phyloP scores from a whole-genome alignment of 1,140 invertebrate genomes.

The Drosophila obscura region DNA sequence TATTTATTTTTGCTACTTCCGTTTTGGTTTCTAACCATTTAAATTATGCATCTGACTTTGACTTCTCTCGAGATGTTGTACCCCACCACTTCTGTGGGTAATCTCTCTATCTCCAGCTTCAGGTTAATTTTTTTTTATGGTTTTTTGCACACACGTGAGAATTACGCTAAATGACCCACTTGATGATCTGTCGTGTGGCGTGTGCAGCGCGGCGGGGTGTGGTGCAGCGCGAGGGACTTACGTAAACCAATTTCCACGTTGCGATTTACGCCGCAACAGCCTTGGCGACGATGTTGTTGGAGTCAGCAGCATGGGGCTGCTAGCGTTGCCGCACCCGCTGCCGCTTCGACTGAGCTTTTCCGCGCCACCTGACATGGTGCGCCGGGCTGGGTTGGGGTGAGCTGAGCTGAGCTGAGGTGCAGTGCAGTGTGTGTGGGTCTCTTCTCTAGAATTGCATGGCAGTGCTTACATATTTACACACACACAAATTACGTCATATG shows the following conservation, averaged over 20 bases:
- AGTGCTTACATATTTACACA: conserved; percentile 58
- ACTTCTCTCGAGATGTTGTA: too few relatives aligned
- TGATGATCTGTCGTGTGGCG: conserved; percentile 24
- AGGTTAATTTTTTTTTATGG: conserved; percentile 33
- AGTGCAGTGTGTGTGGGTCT: conserved; percentile 6
- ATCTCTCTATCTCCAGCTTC: not conserved
- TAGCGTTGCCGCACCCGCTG: conserved; percentile 36
- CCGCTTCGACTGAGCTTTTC: conserved; percentile 34
- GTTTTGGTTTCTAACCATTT: conserved; percentile 58
- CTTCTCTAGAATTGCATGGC: conserved; percentile 67
- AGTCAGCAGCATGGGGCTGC: conserved; percentile 40
- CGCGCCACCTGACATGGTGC: conserved; percentile 54
- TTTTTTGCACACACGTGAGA: conserved; percentile 53
- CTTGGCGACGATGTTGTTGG: conserved; percentile 41
- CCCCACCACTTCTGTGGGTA: not conserved
- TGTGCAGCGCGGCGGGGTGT: not conserved
- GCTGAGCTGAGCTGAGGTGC: not conserved
- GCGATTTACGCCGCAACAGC: conserved; percentile 69
- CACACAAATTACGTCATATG: conserved; percentile 70
- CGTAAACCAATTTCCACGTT: conserved; percentile 84
- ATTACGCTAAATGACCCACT: conserved; percentile 29
- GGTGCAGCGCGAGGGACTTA: conserved; percentile 68
- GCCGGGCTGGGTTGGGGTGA: not conserved
- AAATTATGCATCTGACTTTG: conserved; percentile 38
- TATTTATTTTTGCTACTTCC: conserved; percentile 70